Percentiles rank a stretch among this genome's conserved stretches.
phyloP scores from a whole-genome alignment of 2,888 invertebrate genomes.

The Zhengitettix transpicula region DNA sequence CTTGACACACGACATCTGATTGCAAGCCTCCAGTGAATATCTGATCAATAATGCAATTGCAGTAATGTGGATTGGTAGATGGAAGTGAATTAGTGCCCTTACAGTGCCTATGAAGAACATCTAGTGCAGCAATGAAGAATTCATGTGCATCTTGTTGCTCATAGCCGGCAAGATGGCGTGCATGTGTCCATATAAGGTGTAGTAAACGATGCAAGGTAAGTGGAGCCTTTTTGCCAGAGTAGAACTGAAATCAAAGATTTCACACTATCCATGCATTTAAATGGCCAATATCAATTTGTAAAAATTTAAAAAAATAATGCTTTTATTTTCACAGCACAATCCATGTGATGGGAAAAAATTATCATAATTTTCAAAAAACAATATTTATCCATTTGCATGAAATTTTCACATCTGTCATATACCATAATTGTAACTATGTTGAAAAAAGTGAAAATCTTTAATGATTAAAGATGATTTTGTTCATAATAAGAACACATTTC shows the following conservation, averaged over 20 bases:
- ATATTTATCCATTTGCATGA: too few species aligned
- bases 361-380: too few species aligned
- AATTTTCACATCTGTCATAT: too few species aligned
- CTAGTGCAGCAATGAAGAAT: constrained; percentile 90
- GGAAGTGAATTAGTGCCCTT: constrained; percentile 11
- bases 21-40: constrained; percentile 93
- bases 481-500: too few species aligned
- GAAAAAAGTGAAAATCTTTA: too few species aligned
- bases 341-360: too few species aligned
- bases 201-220: constrained; percentile 76
- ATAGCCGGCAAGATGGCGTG: constrained; percentile 82
- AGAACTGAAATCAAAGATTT: constrained; percentile 47
- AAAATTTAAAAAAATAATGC: background rate
- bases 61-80: constrained; percentile 33
- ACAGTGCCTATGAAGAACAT: constrained; percentile 78
- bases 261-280: background rate
- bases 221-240: constrained; percentile 77
- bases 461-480: too few species aligned
- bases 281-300: background rate
- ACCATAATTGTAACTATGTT: too few species aligned
- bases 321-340: too few species aligned
- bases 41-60: constrained; percentile 93
- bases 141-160: constrained; percentile 99
- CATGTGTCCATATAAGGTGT: constrained; percentile 94
- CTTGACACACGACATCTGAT: constrained; percentile 90